These are phyloP conservation scores for Isurus oxyrinchus DNA, from an alignment of 2,113 vertebrate genomes.

Conservation along the genomic window DNA sequence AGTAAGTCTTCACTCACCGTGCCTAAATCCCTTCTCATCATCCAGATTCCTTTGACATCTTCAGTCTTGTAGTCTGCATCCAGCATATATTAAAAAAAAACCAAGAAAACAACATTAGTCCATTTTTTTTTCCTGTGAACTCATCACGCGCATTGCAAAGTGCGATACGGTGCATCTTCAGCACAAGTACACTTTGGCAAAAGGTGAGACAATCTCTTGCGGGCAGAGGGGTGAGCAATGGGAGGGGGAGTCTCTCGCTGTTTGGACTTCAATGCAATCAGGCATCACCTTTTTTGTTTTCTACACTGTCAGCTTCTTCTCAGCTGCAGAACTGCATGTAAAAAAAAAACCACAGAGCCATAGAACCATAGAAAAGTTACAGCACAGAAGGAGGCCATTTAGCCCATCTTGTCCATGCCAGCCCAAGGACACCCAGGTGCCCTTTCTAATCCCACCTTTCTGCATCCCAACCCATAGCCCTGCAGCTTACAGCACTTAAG, in stretches of 20 bases:
- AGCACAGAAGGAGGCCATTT: no score
- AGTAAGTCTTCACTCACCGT: constrained; percentile 39
- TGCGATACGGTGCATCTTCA: not conserved
- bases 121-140: not conserved
- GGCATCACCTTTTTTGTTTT: not conserved
- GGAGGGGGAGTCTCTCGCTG: not conserved
- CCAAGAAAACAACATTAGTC: not conserved
- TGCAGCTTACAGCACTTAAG: no score
- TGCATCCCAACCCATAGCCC: no score
- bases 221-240: no score
- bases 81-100: constrained; percentile 37
- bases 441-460: no score
- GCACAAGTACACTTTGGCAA: not conserved
- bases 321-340: not conserved
- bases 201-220: not conserved
- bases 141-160: not conserved
- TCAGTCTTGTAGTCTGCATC: constrained; percentile 40
- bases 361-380: no score
- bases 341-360: not conserved
- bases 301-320: not conserved
- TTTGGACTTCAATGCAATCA: not conserved
- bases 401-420: no score
- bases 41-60: constrained; percentile 65
- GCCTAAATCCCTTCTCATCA: constrained; percentile 57
- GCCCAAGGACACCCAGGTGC: no score